Conservation (phyloP, 2,113 vertebrate species). For the Cettia cetti region DNA sequence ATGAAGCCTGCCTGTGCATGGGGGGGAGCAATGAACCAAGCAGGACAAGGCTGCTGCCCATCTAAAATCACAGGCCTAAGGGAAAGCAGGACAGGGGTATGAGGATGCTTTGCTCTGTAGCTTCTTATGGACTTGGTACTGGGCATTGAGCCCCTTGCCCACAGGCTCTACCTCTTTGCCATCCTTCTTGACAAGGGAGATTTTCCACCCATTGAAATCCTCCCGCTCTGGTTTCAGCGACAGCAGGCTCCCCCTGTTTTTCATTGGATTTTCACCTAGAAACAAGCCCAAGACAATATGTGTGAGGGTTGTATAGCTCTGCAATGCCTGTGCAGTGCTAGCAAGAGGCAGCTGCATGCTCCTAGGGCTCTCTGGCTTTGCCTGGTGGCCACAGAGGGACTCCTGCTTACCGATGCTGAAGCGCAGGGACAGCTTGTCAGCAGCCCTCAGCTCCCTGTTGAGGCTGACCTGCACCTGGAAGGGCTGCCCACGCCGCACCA, state of each 20-base stretch:
- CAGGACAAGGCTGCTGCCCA: not conserved
- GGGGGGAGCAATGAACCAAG: not conserved
- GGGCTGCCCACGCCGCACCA: constrained; percentile 49
- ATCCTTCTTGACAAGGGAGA: not conserved
- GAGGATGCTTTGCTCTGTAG: not conserved
- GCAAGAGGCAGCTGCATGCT: not conserved
- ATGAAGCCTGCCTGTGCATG: fast-evolving
- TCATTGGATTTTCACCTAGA: constrained; percentile 23
- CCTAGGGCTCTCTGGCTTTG: fast-evolving
- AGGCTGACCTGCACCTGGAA: constrained; percentile 34
- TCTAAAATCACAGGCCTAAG: not conserved
- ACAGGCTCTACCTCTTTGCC: constrained; percentile 48
- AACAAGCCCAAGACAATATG: not conserved
- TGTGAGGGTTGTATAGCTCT: not conserved
- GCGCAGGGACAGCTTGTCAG: not conserved
- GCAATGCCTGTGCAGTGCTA: fast-evolving
- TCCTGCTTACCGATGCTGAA: constrained; percentile 5
- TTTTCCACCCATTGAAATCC: not conserved
- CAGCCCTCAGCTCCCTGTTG: not conserved
- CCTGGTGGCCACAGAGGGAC: fast-evolving
- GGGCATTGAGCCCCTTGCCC: not conserved
- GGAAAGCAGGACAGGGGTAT: not conserved
- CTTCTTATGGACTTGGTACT: not conserved
- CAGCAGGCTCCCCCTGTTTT: constrained; percentile 6
- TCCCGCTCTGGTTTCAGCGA: not conserved